These are phyloP conservation scores for Propithecus perrieri DNA, from an alignment of 2,797 vertebrate species.

Conservation along the genomic window DNA sequence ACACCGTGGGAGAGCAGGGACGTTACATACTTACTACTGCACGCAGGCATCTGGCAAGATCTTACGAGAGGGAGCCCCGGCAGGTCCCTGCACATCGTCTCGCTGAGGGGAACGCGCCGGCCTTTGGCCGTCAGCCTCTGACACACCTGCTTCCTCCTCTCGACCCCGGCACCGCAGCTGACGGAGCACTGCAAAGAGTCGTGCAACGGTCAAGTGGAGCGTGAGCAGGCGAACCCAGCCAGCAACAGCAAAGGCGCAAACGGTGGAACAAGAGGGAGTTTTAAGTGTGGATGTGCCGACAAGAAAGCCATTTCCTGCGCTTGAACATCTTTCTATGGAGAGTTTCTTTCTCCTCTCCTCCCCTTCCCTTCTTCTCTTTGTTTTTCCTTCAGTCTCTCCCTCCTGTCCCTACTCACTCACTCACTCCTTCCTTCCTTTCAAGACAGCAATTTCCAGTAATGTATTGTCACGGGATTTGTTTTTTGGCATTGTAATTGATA, in stretches of 20 bases:
- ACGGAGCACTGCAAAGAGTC: conserved; percentile 90
- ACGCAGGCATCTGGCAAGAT: conserved; percentile 90
- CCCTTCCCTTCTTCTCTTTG: not conserved
- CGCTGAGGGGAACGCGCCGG: conserved; percentile 85
- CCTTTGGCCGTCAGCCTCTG: conserved; percentile 87
- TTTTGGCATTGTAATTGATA: not conserved
- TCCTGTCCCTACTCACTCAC: not conserved
- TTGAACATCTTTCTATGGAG: not conserved
- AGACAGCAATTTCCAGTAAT: not conserved
- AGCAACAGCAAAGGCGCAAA: rapidly evolving
- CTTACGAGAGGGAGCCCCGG: conserved; percentile 86
- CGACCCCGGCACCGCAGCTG: conserved; percentile 91
- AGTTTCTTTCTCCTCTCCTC: not conserved
- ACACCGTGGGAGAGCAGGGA: not conserved
- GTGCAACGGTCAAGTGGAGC: rapidly evolving
- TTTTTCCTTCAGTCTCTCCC: not conserved
- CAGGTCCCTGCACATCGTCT: conserved; percentile 84
- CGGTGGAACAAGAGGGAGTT: rapidly evolving
- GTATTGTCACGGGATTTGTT: not conserved
- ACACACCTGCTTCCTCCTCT: conserved; percentile 89
- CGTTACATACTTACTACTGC: conserved; percentile 88
- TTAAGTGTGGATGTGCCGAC: rapidly evolving
- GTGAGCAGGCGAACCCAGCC: rapidly evolving
- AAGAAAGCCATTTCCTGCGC: not conserved
- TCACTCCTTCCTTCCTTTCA: not conserved